phyloP scores from a whole-genome alignment of 2,797 vertebrate genomes.

The Rhadinocentrus ornatus region DNA sequence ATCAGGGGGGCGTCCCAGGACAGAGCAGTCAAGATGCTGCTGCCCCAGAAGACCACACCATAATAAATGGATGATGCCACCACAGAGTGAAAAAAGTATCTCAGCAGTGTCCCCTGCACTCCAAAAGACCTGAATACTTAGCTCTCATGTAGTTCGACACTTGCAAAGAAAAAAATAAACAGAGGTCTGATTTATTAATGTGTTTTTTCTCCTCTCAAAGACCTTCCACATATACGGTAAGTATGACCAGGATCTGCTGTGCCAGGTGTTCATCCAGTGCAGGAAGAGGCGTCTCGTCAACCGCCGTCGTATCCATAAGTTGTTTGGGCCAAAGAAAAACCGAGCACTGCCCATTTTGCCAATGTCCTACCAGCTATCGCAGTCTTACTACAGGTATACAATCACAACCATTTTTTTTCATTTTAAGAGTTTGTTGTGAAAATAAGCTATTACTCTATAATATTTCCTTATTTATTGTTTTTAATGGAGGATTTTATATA shows the following conservation, averaged over 20 bases:
- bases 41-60: too few species aligned
- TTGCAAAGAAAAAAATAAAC: not conserved
- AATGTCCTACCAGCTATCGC: slow-evolving; percentile 98
- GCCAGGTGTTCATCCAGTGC: slow-evolving; percentile 88
- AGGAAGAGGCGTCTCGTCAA: slow-evolving; percentile 90
- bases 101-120: too few species aligned
- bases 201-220: slow-evolving; percentile 63
- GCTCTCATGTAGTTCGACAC: not conserved
- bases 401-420: too few species aligned
- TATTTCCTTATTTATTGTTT: not conserved
- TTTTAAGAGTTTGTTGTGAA: not conserved
- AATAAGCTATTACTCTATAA: not conserved
- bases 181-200: not conserved
- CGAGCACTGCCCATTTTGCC: slow-evolving; percentile 91
- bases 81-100: too few species aligned
- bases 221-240: slow-evolving; percentile 91
- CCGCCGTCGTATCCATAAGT: slow-evolving; percentile 87
- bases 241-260: slow-evolving; percentile 88
- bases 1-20: too few species aligned
- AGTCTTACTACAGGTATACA: slow-evolving; percentile 91
- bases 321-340: slow-evolving; percentile 88
- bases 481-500: too few species aligned
- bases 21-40: too few species aligned
- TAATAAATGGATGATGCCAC: too few species aligned
- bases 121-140: too few species aligned